phyloP scores from a whole-genome alignment of 2,797 vertebrate genomes.

The Pachyuromys duprasi region DNA sequence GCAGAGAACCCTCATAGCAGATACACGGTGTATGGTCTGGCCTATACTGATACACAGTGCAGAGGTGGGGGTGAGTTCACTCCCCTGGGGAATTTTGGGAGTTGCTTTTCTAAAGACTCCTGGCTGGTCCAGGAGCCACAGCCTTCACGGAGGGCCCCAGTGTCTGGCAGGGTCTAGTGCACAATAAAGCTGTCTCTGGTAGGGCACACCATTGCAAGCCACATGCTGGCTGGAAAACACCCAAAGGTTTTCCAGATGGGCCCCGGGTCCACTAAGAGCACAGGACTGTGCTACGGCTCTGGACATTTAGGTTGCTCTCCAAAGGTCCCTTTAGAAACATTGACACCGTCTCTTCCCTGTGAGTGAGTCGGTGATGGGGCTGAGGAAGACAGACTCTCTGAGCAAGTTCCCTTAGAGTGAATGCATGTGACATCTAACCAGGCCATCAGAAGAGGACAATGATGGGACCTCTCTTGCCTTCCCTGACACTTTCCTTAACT shows the following conservation, averaged over 20 bases:
- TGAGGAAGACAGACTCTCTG: neutral
- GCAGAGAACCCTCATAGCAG: neutral
- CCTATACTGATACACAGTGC: neutral
- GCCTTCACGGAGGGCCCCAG: neutral
- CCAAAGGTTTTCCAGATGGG: neutral
- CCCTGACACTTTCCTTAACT: neutral
- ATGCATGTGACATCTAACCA: neutral
- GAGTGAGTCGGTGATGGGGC: neutral
- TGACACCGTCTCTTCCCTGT: neutral
- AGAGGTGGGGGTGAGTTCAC: neutral
- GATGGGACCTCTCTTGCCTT: neutral
- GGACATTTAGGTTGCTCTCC: neutral
- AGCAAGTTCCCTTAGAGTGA: neutral
- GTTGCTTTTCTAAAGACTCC: neutral
- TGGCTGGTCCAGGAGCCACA: neutral
- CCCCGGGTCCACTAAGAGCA: neutral
- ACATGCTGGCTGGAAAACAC: fast-evolving
- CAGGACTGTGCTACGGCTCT: neutral
- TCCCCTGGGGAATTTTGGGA: neutral
- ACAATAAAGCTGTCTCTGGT: neutral
- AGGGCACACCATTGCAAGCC: neutral
- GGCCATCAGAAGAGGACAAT: neutral
- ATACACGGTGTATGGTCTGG: neutral
- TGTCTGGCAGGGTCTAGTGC: neutral
- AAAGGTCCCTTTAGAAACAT: neutral